phyloP scores from a whole-genome alignment of 2,797 vertebrate species.

The Agapornis canus region DNA sequence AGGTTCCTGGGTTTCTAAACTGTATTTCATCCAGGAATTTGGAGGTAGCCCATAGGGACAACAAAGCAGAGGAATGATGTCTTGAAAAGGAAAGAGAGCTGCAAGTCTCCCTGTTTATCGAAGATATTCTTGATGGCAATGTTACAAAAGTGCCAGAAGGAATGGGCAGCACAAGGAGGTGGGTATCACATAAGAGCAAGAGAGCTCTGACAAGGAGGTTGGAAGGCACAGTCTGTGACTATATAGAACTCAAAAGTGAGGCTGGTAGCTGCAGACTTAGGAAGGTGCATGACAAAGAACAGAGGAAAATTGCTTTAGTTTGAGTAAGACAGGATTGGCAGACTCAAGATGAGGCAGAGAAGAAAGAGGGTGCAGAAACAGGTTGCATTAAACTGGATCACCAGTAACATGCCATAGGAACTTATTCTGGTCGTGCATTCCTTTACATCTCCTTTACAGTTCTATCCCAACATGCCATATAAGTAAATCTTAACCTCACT shows the following conservation, averaged over 20 bases:
- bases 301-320: not conserved
- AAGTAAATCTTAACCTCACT: not conserved
- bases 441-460: not conserved
- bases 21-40: not conserved
- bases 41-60: not conserved
- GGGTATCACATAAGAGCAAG: not conserved
- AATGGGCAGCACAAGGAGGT: not conserved
- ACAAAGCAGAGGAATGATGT: not conserved
- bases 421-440: not conserved
- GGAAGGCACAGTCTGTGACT: rapidly evolving
- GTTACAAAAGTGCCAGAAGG: not conserved
- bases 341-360: not conserved
- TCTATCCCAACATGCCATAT: not conserved
- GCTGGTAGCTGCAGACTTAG: rapidly evolving
- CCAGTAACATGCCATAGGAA: not conserved
- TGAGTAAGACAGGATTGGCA: not conserved
- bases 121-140: not conserved
- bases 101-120: not conserved
- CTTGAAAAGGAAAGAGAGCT: not conserved
- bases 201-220: not conserved
- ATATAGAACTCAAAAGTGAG: not conserved
- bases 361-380: not conserved
- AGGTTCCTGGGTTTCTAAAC: not conserved
- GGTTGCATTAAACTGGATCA: not conserved
- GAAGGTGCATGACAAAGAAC: not conserved